Evolutionary conservation across 2,888 invertebrate species (phyloP).

Genomic region (Glomeris marginata): DNA sequence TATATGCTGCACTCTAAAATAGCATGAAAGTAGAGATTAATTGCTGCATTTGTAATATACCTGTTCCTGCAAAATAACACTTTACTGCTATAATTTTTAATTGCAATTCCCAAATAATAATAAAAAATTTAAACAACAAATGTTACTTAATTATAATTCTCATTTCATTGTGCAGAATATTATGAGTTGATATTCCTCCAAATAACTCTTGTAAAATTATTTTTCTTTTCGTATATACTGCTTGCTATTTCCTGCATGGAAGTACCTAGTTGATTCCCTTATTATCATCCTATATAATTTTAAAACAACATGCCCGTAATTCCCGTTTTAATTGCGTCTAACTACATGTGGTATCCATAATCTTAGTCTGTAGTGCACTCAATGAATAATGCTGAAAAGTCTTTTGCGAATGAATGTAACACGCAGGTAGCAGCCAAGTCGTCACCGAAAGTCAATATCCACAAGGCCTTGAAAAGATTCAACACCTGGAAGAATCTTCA

Average conservation of each 20-base stretch:
- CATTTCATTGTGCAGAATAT: too few species aligned
- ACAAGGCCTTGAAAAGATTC: conserved; percentile 73
- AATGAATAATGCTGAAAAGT: not conserved
- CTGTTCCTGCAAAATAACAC: too few species aligned
- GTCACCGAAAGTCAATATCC: conserved; percentile 75
- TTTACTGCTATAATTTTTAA: too few species aligned
- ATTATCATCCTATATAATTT: too few species aligned
- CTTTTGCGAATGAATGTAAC: not conserved
- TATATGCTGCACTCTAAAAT: not conserved
- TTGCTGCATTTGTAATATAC: not conserved
- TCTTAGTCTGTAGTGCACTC: too few species aligned
- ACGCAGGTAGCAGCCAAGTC: conserved; percentile 48
- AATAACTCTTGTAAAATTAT: not conserved
- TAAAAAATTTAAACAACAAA: too few species aligned
- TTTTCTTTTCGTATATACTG: not conserved
- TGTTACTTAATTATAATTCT: too few species aligned
- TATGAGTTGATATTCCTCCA: too few species aligned
- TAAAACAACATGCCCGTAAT: not conserved
- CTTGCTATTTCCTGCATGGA: too few species aligned
- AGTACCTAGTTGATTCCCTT: too few species aligned
- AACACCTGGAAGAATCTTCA: conserved; percentile 58
- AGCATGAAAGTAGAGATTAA: not conserved
- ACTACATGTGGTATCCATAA: not conserved
- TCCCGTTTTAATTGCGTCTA: not conserved
- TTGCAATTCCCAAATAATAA: too few species aligned